phyloP scores from a whole-genome alignment of 1,140 invertebrate genomes.

The Zaprionus ornatus region DNA sequence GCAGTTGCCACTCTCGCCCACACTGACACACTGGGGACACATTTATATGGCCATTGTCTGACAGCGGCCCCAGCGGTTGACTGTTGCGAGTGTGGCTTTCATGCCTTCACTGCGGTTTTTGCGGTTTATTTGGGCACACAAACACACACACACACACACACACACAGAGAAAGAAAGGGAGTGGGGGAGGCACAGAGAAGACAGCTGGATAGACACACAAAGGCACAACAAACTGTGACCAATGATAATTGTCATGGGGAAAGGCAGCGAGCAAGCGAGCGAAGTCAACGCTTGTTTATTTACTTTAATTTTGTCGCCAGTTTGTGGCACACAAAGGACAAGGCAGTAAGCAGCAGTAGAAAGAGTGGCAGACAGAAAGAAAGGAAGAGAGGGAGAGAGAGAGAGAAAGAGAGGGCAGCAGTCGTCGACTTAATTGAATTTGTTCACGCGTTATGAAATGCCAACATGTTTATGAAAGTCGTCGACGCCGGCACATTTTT shows the following conservation, averaged over 20 bases:
- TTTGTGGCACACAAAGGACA: conserved; percentile 66
- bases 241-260: conserved; percentile 65
- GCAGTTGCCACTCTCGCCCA: background rate
- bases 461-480: conserved; percentile 33
- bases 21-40: conserved; percentile 45
- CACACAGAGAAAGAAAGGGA: background rate
- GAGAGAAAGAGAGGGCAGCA: background rate
- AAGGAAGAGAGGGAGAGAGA: background rate
- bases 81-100: conserved; percentile 49
- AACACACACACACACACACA: conserved; percentile 38
- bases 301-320: conserved; percentile 76
- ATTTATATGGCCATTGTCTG: conserved; percentile 71
- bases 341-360: conserved; percentile 4
- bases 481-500: background rate
- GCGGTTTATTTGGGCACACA: conserved; percentile 66
- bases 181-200: background rate
- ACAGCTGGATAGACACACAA: conserved; percentile 8
- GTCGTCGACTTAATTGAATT: conserved; percentile 70
- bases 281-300: conserved; percentile 64
- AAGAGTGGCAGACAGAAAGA: background rate
- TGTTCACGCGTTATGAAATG: conserved; percentile 78
- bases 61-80: conserved; percentile 41
- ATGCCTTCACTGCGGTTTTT: conserved; percentile 52
- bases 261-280: conserved; percentile 13
- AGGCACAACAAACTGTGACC: conserved; percentile 70